Evolutionary conservation across 2,888 invertebrate genomes (phyloP), one percentile per base, ranked within the genome.

Genomic region (Drosophila paucipuncta): DNA sequence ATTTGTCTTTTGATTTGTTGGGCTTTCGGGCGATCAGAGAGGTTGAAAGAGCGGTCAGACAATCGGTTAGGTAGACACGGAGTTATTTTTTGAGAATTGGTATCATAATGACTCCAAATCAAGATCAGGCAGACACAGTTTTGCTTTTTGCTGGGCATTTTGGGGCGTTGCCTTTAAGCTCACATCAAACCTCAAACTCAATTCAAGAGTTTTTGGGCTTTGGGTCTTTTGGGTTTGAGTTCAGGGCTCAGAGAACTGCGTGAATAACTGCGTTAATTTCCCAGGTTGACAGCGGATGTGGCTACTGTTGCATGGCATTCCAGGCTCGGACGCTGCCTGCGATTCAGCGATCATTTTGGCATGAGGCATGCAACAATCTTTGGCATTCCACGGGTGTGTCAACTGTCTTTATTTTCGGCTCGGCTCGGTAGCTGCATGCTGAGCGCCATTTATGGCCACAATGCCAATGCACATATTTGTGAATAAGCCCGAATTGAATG

Each of bases 231-330:
- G 60, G 71, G 30, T 22, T 16, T 33, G 60, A 39, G 35, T 25
- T 13, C 28, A 13, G 28, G n/a, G 30, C 25, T 31, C n/a, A 31
- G 66, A 13, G 58, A 50, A 54, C 75, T 85, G 90, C 70, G 75
- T 90, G 84, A 87, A 90, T 89, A 89, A 87, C 87, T 90, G 86
- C 90, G 86, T 89, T 89, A 80, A 87, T 90, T 86, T 86, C 65
- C 77, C 76, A 76, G 80, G 84, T 82, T 90, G 91, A 90, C 91
- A 87, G 91, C 89, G 84, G 80, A 86, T 87, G 84, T 86, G 82
- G 89, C 91, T 87, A 87, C 89, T 89, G 90, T 77, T 52, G 63
- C 78, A 62, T 78, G 77, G 76, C 79, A 80, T 73, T 78, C 75
- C 82, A 57, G 47, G 16, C 67, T 33, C 59, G 28, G 43, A 0